These are phyloP conservation scores for Hydropotes inermis DNA, from an alignment of 2,113 vertebrate genomes.

Conservation along the genomic window DNA sequence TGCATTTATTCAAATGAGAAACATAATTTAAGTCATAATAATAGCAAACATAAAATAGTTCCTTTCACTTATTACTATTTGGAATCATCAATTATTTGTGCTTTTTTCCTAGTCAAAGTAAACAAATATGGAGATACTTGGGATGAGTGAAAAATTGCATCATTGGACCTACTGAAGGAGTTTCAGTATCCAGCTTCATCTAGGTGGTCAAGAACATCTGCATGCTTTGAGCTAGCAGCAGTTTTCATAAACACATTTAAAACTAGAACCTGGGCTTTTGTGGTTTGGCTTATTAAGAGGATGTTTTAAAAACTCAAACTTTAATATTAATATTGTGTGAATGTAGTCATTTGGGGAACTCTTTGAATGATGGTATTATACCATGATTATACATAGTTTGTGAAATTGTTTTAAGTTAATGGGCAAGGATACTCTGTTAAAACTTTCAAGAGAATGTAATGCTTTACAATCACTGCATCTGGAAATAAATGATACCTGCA, in stretches of 20 bases:
- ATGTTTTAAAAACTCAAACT: slow-evolving; percentile 50
- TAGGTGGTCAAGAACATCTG: slow-evolving; percentile 37
- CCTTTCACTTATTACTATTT: not conserved
- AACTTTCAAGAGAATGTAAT: not conserved
- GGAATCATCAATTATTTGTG: slow-evolving; percentile 68
- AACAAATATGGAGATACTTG: slow-evolving; percentile 90
- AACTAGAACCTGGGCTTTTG: slow-evolving; percentile 56
- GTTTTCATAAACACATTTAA: slow-evolving; percentile 57
- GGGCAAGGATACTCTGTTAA: slow-evolving; percentile 29
- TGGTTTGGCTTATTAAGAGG: slow-evolving; percentile 52
- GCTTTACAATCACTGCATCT: slow-evolving; percentile 44
- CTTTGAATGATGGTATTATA: slow-evolving; percentile 22
- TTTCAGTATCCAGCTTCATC: slow-evolving; percentile 64
- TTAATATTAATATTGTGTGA: slow-evolving; percentile 51
- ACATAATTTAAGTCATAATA: slow-evolving; percentile 15
- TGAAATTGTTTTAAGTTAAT: slow-evolving; percentile 52
- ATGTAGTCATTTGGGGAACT: slow-evolving; percentile 38
- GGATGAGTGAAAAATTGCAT: slow-evolving; percentile 84
- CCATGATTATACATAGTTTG: slow-evolving; percentile 28
- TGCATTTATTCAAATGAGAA: not conserved
- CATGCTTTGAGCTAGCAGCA: slow-evolving; percentile 65
- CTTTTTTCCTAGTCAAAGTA: slow-evolving; percentile 83
- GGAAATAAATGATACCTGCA: slow-evolving; percentile 17
- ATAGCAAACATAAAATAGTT: not conserved
- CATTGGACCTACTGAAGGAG: slow-evolving; percentile 69